phyloP scores from a whole-genome alignment of 53 echinoderm and acorn worm species.

The Zoroaster sp. region DNA sequence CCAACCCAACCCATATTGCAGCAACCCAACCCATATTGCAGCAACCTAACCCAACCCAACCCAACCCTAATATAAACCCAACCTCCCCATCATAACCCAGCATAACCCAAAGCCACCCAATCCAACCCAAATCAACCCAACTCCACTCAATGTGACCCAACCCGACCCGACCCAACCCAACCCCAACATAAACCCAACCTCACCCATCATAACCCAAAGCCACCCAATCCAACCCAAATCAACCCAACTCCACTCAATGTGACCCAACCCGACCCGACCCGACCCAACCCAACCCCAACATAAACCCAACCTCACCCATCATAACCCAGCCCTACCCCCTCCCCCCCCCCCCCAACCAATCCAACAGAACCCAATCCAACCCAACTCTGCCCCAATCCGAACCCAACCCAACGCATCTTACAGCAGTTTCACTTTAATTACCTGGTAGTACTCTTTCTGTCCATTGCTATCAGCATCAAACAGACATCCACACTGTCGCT shows the following conservation, averaged over 20 bases:
- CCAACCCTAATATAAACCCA: too few relatives aligned
- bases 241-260: background rate
- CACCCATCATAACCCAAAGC: background rate
- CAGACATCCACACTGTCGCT: constrained; percentile 35
- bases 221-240: background rate
- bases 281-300: background rate
- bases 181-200: background rate
- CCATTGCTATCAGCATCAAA: constrained; percentile 17
- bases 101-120: background rate
- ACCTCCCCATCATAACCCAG: background rate
- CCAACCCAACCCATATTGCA: too few relatives aligned
- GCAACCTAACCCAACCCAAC: too few relatives aligned
- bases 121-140: background rate
- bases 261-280: background rate
- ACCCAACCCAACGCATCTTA: background rate
- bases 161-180: background rate
- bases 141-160: background rate
- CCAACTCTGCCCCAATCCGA: background rate
- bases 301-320: background rate
- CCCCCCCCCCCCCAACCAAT: too few relatives aligned
- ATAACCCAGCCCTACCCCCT: too few relatives aligned
- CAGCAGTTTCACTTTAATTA: too few relatives aligned
- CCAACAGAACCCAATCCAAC: background rate
- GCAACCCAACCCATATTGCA: too few relatives aligned
- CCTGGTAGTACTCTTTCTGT: constrained; percentile 23